Conservation (phyloP, 2,888 invertebrate genomes). For the Eupithecia dodoneata region DNA sequence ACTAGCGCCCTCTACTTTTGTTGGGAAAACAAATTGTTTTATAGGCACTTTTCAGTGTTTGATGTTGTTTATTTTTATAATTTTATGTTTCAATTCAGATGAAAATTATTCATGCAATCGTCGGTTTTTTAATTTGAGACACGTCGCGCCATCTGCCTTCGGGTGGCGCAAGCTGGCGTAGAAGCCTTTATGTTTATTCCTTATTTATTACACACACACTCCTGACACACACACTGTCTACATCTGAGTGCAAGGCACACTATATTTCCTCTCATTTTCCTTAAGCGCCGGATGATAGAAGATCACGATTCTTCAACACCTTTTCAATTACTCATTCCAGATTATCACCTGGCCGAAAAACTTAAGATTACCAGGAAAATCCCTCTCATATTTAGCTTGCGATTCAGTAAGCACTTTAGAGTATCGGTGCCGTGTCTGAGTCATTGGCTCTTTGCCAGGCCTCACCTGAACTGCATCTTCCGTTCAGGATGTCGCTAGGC, state of each 20-base stretch:
- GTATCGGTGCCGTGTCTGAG: slow-evolving; percentile 48
- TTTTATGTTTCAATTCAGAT: slow-evolving; percentile 35
- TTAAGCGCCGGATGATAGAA: neutral
- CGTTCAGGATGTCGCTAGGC: slow-evolving; percentile 70
- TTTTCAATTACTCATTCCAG: neutral
- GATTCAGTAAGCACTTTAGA: slow-evolving; percentile 29
- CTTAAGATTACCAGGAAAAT: slow-evolving; percentile 32
- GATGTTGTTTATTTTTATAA: slow-evolving; percentile 39
- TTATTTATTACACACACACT: neutral
- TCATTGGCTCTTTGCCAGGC: slow-evolving; percentile 69
- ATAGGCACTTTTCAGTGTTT: slow-evolving; percentile 49
- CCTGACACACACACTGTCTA: neutral
- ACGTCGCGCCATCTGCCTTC: slow-evolving; percentile 36
- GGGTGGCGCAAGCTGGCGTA: slow-evolving; percentile 27
- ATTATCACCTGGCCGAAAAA: slow-evolving; percentile 30
- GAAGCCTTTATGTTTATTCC: slow-evolving; percentile 9
- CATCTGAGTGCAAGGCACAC: neutral
- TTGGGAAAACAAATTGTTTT: slow-evolving; percentile 62
- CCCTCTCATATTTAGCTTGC: slow-evolving; percentile 28
- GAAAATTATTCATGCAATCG: slow-evolving; percentile 23
- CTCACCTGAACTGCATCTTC: slow-evolving; percentile 76
- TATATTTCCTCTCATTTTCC: neutral
- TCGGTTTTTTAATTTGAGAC: slow-evolving; percentile 13
- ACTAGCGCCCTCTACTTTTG: slow-evolving; percentile 59
- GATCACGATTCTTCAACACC: neutral